Evolutionary conservation across 23 tunicate species (phyloP).

Genomic region (Halocynthia aurantium): DNA sequence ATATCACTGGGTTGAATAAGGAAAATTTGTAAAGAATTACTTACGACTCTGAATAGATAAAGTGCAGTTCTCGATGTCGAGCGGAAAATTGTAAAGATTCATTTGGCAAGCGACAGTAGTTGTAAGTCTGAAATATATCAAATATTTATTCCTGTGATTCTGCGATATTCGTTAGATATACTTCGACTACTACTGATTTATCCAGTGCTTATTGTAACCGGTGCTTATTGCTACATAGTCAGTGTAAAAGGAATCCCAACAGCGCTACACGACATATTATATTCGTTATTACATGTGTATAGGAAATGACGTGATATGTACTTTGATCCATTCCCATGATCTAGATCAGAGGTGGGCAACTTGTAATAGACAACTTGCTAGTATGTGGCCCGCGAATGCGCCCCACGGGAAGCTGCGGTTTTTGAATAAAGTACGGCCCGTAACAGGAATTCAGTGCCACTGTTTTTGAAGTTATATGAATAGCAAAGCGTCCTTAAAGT

Average conservation of each 20-base stretch:
- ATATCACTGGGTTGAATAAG: neutral
- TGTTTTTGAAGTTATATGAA: too few relatives aligned
- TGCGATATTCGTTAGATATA: neutral
- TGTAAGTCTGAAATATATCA: slow-evolving; percentile 62
- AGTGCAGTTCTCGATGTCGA: slow-evolving; percentile 88
- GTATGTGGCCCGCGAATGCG: too few relatives aligned
- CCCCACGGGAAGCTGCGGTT: too few relatives aligned
- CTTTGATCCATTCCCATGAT: too few relatives aligned
- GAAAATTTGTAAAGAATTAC: slow-evolving; percentile 15
- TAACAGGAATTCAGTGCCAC: too few relatives aligned
- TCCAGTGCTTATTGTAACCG: too few relatives aligned
- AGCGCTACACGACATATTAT: neutral
- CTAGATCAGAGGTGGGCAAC: too few relatives aligned
- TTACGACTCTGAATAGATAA: slow-evolving; percentile 84
- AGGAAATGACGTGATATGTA: too few relatives aligned
- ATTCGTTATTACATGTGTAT: neutral
- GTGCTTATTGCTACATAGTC: neutral
- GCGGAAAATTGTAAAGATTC: slow-evolving; percentile 85
- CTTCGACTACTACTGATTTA: neutral
- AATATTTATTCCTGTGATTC: neutral
- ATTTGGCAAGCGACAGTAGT: slow-evolving; percentile 96
- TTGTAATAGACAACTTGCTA: too few relatives aligned
- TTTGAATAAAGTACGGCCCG: too few relatives aligned
- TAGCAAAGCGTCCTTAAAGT: too few relatives aligned
- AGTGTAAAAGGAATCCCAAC: neutral